Conservation (phyloP, 2,113 vertebrate species). For the Heloderma charlesbogerti region DNA sequence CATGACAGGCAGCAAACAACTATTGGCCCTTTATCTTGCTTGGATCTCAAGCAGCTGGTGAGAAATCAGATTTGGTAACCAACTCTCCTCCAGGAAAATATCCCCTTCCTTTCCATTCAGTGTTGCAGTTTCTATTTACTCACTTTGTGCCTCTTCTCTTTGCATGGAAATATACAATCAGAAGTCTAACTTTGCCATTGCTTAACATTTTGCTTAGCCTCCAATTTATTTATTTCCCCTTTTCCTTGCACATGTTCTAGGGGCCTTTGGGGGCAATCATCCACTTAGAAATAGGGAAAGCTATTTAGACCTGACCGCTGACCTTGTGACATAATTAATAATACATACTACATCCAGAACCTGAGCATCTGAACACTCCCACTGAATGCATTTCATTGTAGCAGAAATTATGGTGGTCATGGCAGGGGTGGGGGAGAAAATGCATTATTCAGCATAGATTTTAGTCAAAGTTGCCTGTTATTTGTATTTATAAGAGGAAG, state of each 20-base stretch:
- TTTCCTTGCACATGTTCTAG: neutral
- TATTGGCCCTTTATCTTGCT: constrained; percentile 21
- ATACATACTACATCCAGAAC: constrained; percentile 22
- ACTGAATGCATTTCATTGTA: constrained; percentile 18
- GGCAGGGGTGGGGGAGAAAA: constrained; percentile 13
- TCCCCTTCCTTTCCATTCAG: neutral
- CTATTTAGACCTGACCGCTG: constrained; percentile 3
- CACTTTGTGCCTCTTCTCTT: neutral
- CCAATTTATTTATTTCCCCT: neutral
- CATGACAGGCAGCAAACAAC: constrained; percentile 13
- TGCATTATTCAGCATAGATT: neutral
- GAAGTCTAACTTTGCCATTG: neutral
- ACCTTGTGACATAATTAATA: neutral
- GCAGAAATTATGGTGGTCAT: neutral
- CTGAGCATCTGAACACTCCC: neutral
- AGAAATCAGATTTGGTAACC: constrained; percentile 10
- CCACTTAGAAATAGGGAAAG: neutral
- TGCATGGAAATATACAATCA: neutral
- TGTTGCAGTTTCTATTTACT: neutral
- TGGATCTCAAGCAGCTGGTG: neutral
- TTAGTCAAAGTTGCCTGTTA: fast-evolving
- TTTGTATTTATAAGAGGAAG: neutral
- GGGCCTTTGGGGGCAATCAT: neutral
- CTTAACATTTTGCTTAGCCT: neutral
- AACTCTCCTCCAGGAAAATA: neutral